Evolutionary conservation across 2,888 invertebrate species (phyloP), one percentile per base, ranked within the genome.

Genomic region (Galeopsomyia nigrocyanea): DNA sequence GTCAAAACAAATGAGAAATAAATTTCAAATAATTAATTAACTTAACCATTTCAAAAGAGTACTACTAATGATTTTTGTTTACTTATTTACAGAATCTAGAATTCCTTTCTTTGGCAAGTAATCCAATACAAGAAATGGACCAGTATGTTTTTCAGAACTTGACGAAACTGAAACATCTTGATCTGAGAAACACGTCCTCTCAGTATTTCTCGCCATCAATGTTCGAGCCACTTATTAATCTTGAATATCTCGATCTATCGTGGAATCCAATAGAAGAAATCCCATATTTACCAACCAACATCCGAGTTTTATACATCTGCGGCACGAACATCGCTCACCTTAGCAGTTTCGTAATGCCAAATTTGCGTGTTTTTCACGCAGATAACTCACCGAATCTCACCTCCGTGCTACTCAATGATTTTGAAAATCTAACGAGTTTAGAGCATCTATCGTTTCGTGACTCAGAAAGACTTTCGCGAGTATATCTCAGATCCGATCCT

Each of bases 271-370:
- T 92, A 2, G 83, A 80, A 0, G 84, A 85, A 5, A 82, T 91
- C 10, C 92, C 92, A 26, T 85, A 87, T 47, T 79, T 92, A 66
- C 91, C 92, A 0, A 86, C 86, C 16, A 87, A 86, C 31, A 78
- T 92, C 7, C 87, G 90, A 79, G 88, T 89, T 73, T 84, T 92
- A 19, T 92, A 92, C 82, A 78, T 92, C 16, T 92, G 92, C 0
- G 89, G 89, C 57, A 92, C 91, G 65, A 88, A 89, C 10, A 88
- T 92, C 3, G 78, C 80, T 0, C 85, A 86, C 19, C 82, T 92
- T 31, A 78, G 82, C 0, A 87, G 89, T 70, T 82, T 90, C 21
- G 74, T 78, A 16, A 70, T 82, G 46, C 88, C 89, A 0, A 88
- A 87, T 0, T 77, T 92, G 53, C 88, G 87, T 76, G 85, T 86